phyloP scores from a whole-genome alignment of 1,140 invertebrate genomes.

The Drosophila nannoptera region DNA sequence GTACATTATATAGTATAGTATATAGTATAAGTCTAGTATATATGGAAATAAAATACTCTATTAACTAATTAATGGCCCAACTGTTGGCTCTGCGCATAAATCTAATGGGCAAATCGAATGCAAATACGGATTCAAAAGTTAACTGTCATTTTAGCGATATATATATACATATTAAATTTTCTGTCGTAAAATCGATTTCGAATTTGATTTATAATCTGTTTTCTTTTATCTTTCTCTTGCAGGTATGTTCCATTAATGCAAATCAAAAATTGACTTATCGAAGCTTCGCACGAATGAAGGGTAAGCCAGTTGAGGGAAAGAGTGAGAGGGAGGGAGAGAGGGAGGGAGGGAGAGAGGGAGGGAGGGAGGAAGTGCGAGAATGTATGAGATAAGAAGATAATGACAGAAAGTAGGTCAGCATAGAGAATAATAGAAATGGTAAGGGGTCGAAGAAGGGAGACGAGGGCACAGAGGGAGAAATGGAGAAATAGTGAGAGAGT shows the following conservation, averaged over 20 bases:
- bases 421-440: background rate
- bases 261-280: conserved; percentile 31
- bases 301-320: conserved; percentile 45
- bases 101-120: background rate
- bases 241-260: conserved; percentile 39
- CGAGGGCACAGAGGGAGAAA: background rate
- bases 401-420: background rate
- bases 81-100: background rate
- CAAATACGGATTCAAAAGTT: background rate
- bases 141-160: too few species aligned
- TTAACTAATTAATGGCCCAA: background rate
- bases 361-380: background rate
- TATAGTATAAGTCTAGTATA: too few species aligned
- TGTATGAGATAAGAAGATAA: background rate
- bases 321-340: background rate
- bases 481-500: background rate
- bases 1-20: too few species aligned
- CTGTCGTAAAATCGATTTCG: background rate
- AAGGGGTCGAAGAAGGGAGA: background rate
- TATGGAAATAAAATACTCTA: background rate
- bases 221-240: conserved; percentile 33
- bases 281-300: conserved; percentile 40
- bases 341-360: background rate
- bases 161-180: too few species aligned
- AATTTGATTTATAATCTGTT: conserved; percentile 26